These are phyloP conservation scores for Myiozetetes cayanensis DNA, from an alignment of 2,113 vertebrate genomes.

Conservation along the genomic window DNA sequence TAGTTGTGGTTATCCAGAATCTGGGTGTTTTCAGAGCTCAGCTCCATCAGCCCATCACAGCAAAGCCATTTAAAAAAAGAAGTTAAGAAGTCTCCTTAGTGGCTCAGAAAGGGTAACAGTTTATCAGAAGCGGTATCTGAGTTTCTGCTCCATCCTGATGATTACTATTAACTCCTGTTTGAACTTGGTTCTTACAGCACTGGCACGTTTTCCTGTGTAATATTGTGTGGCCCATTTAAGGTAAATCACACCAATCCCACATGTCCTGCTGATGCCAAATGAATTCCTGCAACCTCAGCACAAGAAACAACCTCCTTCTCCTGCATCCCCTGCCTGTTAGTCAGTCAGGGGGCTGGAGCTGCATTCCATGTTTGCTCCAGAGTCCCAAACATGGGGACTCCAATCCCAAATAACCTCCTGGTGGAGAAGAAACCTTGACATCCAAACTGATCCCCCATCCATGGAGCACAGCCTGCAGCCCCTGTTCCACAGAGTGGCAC, in stretches of 20 bases:
- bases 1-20: background rate
- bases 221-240: background rate
- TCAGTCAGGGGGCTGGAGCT: background rate
- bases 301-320: background rate
- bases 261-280: background rate
- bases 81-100: background rate
- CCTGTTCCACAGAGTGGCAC: background rate
- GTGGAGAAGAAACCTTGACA: background rate
- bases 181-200: background rate
- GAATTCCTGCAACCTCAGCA: background rate
- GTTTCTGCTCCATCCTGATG: background rate
- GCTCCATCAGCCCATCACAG: background rate
- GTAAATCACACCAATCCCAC: background rate
- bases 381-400: background rate
- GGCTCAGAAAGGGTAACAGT: background rate
- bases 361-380: background rate
- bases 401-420: background rate
- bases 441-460: too few relatives aligned
- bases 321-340: background rate
- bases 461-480: fast-evolving
- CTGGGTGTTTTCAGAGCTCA: background rate
- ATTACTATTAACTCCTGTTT: background rate
- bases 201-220: background rate
- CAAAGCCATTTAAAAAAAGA: background rate
- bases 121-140: background rate